A percentile compares a stretch with the other conserved stretches of the same genome.
phyloP scores from a whole-genome alignment of 2,797 vertebrate species.

The Urosaurus nigricauda region DNA sequence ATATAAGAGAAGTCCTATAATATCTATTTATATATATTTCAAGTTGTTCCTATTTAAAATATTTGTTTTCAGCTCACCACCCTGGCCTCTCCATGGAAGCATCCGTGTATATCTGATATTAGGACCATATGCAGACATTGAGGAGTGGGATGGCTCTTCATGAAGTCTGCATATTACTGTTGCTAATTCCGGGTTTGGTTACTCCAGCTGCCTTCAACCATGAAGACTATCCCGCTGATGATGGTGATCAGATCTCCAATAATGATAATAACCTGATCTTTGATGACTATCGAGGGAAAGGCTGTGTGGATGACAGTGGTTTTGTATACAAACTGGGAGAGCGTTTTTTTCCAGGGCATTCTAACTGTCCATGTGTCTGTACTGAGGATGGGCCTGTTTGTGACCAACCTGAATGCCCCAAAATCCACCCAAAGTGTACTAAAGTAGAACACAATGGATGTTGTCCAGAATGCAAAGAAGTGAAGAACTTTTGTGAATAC shows the following conservation, averaged over 20 bases:
- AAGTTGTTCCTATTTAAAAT: conserved; percentile 69
- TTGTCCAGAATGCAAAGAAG: conserved; percentile 99
- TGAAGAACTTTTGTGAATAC: conserved; percentile 99
- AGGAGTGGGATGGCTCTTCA: conserved; percentile 92
- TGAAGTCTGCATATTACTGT: conserved; percentile 89
- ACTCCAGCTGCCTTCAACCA: conserved; percentile 88
- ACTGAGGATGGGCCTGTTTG: conserved; percentile 99
- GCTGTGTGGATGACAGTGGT: conserved; percentile 98
- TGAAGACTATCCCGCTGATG: conserved; percentile 93
- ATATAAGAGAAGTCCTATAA: conserved; percentile 46
- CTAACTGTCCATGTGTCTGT: conserved; percentile 98
- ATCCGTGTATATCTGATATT: conserved; percentile 74
- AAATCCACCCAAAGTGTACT: conserved; percentile 98
- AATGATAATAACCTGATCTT: conserved; percentile 95
- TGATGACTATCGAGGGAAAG: conserved; percentile 98
- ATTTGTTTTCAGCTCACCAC: conserved; percentile 77
- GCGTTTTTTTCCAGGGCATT: conserved; percentile 98
- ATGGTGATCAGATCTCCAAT: conserved; percentile 90
- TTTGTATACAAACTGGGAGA: conserved; percentile 99
- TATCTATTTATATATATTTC: conserved; percentile 42
- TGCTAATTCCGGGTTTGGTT: conserved; percentile 86
- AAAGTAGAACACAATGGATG: conserved; percentile 99
- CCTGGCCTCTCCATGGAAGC: conserved; percentile 82
- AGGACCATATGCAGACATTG: conserved; percentile 78
- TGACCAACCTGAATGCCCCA: conserved; percentile 97